Percentiles rank a stretch among this genome's conserved stretches.
These are phyloP conservation scores for Panagrolaimus sp. DNA, from an alignment of 1,140 invertebrate genomes.

Conservation along the genomic window DNA sequence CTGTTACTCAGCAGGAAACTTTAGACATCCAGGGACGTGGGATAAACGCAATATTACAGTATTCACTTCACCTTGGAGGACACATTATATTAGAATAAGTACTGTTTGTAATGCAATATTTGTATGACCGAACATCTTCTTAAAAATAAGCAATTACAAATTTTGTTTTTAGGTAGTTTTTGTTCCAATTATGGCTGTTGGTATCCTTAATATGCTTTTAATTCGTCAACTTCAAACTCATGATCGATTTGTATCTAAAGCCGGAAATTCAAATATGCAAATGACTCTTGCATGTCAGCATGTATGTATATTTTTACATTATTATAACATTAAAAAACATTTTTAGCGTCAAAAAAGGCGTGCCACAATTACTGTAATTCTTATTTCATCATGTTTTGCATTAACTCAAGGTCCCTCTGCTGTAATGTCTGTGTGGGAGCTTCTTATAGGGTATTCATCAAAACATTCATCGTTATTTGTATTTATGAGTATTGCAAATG, in stretches of 20 bases:
- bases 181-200: conserved; percentile 53
- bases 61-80: conserved; percentile 28
- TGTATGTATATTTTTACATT: conserved; percentile 21
- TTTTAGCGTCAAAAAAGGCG: conserved; percentile 41
- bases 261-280: conserved; percentile 36
- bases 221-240: conserved; percentile 38
- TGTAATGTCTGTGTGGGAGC: conserved; percentile 51
- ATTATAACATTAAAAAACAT: conserved; percentile 2
- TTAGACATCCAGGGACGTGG: conserved; percentile 22
- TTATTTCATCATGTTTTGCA: conserved; percentile 54
- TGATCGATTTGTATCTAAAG: conserved; percentile 26
- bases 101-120: conserved; percentile 53
- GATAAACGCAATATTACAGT: conserved; percentile 21
- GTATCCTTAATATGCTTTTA: conserved; percentile 48
- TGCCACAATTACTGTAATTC: conserved; percentile 53
- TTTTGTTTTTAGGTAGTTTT: conserved; percentile 51
- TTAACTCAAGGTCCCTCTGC: conserved; percentile 57
- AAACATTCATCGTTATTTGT: conserved; percentile 23
- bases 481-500: conserved; percentile 45
- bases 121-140: conserved; percentile 15
- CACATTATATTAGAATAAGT: conserved; percentile 45
- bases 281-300: conserved; percentile 35
- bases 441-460: conserved; percentile 46
- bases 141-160: background rate
- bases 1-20: conserved; percentile 50